Evolutionary conservation across 2,888 invertebrate genomes (phyloP).

Genomic region (Cerastoderma edule): DNA sequence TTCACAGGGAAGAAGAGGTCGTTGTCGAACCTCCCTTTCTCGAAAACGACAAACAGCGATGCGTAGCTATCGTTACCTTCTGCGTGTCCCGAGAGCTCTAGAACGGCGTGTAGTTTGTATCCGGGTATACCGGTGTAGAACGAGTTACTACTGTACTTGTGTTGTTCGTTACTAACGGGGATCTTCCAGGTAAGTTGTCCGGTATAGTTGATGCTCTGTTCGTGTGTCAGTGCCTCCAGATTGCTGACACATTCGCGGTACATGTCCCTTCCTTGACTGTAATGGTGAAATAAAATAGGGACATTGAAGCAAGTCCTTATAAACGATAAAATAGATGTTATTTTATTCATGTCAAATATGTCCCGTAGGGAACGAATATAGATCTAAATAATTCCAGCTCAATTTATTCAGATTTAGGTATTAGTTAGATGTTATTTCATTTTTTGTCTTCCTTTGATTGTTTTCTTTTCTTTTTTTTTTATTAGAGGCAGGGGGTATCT

Average conservation of each 20-base stretch:
- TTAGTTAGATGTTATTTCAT: too few relatives aligned
- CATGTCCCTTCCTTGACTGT: slow-evolving; percentile 15
- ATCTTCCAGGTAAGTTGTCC: slow-evolving; percentile 56
- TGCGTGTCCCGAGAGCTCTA: slow-evolving; percentile 63
- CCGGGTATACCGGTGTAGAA: slow-evolving; percentile 75
- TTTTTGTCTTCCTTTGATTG: too few relatives aligned
- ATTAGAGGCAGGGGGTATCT: too few relatives aligned
- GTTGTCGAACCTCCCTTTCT: slow-evolving; percentile 70
- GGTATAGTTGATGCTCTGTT: slow-evolving; percentile 32
- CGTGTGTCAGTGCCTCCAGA: slow-evolving; percentile 12
- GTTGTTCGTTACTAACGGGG: slow-evolving; percentile 6
- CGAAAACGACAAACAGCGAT: slow-evolving; percentile 63
- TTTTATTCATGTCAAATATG: too few relatives aligned
- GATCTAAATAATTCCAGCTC: too few relatives aligned
- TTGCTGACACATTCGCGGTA: not conserved
- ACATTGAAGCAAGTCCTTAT: too few relatives aligned
- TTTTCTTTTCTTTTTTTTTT: too few relatives aligned
- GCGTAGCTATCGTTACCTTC: slow-evolving; percentile 60
- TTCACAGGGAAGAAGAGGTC: slow-evolving; percentile 68
- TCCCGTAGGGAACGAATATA: too few relatives aligned
- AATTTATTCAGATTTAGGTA: too few relatives aligned
- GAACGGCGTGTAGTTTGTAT: slow-evolving; percentile 64
- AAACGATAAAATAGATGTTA: too few relatives aligned
- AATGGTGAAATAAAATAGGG: too few relatives aligned
- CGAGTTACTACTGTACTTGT: slow-evolving; percentile 58